These are phyloP conservation scores for Philypnodon macrostomus DNA, from an alignment of 2,797 vertebrate species.

Conservation along the genomic window DNA sequence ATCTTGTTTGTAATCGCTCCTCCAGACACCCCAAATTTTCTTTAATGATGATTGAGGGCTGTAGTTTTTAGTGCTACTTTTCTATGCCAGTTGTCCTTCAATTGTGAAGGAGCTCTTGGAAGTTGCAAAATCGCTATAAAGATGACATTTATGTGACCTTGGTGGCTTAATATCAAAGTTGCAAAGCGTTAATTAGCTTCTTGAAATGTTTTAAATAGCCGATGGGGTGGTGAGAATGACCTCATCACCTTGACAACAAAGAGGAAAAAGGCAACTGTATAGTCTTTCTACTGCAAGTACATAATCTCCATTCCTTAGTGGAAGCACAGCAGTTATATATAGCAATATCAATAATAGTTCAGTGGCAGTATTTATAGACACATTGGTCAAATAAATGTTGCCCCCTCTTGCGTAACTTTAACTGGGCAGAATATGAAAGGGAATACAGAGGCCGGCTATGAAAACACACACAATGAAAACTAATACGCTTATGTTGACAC, in stretches of 20 bases:
- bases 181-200: constrained; percentile 38
- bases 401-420: constrained; percentile 29
- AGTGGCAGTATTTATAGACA: constrained; percentile 14
- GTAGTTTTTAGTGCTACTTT: constrained; percentile 45
- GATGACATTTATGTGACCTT: constrained; percentile 31
- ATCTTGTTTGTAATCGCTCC: constrained; percentile 59
- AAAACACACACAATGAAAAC: constrained; percentile 47
- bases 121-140: constrained; percentile 21
- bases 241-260: constrained; percentile 15
- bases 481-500: constrained; percentile 59
- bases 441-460: constrained; percentile 36
- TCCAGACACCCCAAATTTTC: constrained; percentile 53
- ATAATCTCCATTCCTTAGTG: not conserved
- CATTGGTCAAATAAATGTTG: constrained; percentile 26
- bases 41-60: constrained; percentile 49
- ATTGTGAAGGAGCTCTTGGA: constrained; percentile 22
- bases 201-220: constrained; percentile 35
- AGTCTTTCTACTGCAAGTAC: constrained; percentile 16
- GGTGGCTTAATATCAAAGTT: constrained; percentile 21
- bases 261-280: constrained; percentile 6
- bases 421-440: constrained; percentile 34
- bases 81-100: constrained; percentile 36
- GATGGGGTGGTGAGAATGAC: constrained; percentile 22
- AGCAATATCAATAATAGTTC: constrained; percentile 17
- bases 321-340: constrained; percentile 14